phyloP scores from a whole-genome alignment of 2,113 vertebrate genomes.

The Brienomyrus longianalis region DNA sequence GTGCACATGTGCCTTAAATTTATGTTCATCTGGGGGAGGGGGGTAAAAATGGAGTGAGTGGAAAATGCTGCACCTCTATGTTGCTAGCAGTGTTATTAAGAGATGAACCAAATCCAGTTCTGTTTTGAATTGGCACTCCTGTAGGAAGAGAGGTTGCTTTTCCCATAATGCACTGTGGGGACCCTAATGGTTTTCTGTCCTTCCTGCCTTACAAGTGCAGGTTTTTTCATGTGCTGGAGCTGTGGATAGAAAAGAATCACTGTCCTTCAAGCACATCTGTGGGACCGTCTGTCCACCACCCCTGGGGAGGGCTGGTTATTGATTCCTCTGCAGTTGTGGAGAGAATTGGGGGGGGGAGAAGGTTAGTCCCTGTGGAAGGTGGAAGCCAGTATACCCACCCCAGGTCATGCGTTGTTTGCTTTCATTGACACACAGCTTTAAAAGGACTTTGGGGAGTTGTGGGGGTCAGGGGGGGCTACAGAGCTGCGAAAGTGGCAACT shows the following conservation, averaged over 20 bases:
- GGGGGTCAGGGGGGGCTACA: background rate
- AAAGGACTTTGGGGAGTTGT: background rate
- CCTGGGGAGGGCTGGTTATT: background rate
- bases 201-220: background rate
- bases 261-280: slow-evolving; percentile 1
- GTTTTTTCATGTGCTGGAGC: background rate
- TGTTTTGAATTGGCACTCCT: background rate
- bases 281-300: background rate
- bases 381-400: background rate
- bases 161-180: background rate
- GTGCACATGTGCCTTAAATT: background rate
- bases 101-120: background rate
- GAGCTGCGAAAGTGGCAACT: background rate
- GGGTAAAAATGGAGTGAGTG: background rate
- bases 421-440: background rate
- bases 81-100: background rate
- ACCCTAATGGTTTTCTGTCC: background rate
- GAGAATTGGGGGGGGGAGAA: background rate
- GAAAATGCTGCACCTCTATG: background rate
- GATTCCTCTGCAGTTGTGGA: background rate
- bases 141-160: background rate
- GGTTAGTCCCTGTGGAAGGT: background rate
- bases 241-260: background rate
- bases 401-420: background rate
- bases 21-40: background rate